phyloP scores from a whole-genome alignment of 1,140 invertebrate species.

The Contarinia nasturtii region DNA sequence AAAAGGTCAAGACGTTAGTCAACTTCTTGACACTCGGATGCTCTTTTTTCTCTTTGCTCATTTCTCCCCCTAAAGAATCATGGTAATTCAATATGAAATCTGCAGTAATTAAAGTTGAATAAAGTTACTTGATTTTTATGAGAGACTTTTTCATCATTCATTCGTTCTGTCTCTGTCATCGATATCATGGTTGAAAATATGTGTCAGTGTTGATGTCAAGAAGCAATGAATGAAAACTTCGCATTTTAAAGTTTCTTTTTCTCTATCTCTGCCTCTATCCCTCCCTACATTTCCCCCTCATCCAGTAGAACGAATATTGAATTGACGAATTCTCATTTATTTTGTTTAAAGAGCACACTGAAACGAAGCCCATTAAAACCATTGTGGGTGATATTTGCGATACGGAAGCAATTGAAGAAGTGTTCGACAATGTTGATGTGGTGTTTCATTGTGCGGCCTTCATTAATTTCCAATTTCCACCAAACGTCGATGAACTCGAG shows the following conservation, averaged over 20 bases:
- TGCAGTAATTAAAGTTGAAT: too few relatives aligned
- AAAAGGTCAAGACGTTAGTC: too few relatives aligned
- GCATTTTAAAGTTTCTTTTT: not conserved
- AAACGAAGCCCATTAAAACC: constrained; percentile 21
- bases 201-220: not conserved
- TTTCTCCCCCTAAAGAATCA: too few relatives aligned
- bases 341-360: constrained; percentile 16
- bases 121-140: too few relatives aligned
- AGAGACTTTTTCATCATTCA: too few relatives aligned
- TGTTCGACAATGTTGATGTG: constrained; percentile 30
- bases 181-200: not conserved
- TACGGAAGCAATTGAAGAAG: constrained; percentile 21
- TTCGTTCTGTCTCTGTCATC: too few relatives aligned
- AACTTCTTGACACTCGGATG: too few relatives aligned
- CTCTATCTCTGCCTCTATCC: too few relatives aligned
- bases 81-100: too few relatives aligned
- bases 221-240: not conserved
- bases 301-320: too few relatives aligned
- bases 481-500: constrained; percentile 30
- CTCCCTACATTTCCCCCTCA: not conserved
- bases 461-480: constrained; percentile 35
- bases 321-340: not conserved
- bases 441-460: constrained; percentile 44
- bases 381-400: constrained; percentile 30
- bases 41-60: too few relatives aligned